Percentiles rank a stretch among this genome's conserved stretches.
phyloP scores from a whole-genome alignment of 2,888 invertebrate genomes.

The Lasiommata megera region DNA sequence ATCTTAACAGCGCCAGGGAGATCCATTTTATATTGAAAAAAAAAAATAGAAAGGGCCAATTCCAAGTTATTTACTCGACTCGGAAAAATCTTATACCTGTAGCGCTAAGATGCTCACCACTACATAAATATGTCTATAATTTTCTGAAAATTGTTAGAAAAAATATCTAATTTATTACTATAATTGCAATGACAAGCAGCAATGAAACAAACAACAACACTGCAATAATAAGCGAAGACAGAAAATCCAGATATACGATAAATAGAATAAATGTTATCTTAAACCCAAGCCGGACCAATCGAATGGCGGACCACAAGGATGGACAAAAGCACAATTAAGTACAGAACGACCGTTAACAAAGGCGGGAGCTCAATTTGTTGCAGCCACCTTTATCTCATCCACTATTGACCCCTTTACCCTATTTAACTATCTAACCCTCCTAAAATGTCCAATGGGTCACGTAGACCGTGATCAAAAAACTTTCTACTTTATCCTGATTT shows the following conservation, averaged over 20 bases:
- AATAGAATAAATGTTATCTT: constrained; percentile 47
- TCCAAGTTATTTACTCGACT: no score
- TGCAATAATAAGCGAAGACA: constrained; percentile 20
- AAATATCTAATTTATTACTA: no score
- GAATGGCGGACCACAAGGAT: constrained; percentile 51
- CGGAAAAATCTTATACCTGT: no score
- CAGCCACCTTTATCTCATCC: constrained; percentile 76
- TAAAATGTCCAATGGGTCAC: constrained; percentile 46
- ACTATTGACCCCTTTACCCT: constrained; percentile 80
- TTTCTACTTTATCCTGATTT: constrained; percentile 17
- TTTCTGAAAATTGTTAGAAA: no score
- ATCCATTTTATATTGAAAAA: no score
- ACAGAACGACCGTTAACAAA: constrained; percentile 73
- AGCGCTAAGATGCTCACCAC: no score
- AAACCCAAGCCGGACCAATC: constrained; percentile 59
- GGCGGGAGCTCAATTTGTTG: constrained; percentile 76
- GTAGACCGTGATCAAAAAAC: constrained; percentile 30
- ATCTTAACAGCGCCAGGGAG: no score
- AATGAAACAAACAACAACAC: constrained; percentile 25
- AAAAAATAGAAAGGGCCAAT: no score
- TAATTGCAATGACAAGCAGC: neutral
- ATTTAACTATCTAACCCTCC: constrained; percentile 56
- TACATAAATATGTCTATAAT: no score
- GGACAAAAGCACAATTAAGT: constrained; percentile 80
- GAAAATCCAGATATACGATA: constrained; percentile 22